Conservation (phyloP, 2,888 invertebrate species). For the Andrena chrysosceles region DNA sequence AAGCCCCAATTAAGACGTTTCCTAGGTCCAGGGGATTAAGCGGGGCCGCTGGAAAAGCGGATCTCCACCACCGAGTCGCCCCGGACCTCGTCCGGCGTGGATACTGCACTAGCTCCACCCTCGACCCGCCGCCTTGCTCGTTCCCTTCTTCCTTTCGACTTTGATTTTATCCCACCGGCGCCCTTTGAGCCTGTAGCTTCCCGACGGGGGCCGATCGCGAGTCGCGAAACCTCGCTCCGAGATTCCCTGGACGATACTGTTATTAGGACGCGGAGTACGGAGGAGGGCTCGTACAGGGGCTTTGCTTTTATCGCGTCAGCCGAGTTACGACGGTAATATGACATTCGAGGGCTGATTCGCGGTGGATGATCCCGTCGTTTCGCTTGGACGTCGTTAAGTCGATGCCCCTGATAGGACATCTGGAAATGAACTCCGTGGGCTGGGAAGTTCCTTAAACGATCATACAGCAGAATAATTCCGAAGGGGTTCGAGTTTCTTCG, state of each 20-base stretch:
- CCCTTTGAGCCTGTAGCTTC: slow-evolving; percentile 25
- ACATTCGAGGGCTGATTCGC: background rate
- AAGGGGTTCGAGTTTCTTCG: background rate
- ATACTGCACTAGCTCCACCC: background rate
- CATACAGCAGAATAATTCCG: slow-evolving; percentile 51
- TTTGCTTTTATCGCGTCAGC: background rate
- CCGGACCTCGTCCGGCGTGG: background rate
- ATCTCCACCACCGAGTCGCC: slow-evolving; percentile 41
- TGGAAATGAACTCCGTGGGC: slow-evolving; percentile 34
- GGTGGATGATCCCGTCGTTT: slow-evolving; percentile 16
- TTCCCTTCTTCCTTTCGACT: slow-evolving; percentile 59
- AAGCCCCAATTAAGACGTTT: slow-evolving; percentile 79
- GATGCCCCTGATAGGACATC: slow-evolving; percentile 16
- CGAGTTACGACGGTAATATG: slow-evolving; percentile 9
- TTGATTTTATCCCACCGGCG: slow-evolving; percentile 65
- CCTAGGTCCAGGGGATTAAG: slow-evolving; percentile 69
- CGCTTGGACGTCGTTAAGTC: slow-evolving; percentile 39
- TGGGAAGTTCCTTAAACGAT: slow-evolving; percentile 43
- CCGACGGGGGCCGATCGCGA: slow-evolving; percentile 34
- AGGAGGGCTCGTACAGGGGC: background rate
- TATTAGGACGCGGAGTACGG: background rate
- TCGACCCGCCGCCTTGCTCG: background rate
- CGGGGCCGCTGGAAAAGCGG: slow-evolving; percentile 65
- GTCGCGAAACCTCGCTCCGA: slow-evolving; percentile 8
- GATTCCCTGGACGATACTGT: slow-evolving; percentile 8